Conservation (phyloP, 2,797 vertebrate species). For the Leptodactylus fallax region DNA sequence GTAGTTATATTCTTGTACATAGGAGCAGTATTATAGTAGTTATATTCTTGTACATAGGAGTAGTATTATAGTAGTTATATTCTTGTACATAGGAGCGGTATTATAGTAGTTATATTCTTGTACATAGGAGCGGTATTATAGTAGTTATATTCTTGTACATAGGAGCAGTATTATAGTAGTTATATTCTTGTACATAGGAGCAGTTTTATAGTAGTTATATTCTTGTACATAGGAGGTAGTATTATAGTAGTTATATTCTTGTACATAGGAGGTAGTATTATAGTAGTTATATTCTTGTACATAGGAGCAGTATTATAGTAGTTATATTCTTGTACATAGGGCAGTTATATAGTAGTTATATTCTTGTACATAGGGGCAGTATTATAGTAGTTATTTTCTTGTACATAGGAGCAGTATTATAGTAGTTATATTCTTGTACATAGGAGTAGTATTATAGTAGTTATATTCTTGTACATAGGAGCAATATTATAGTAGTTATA, state of each 20-base stretch:
- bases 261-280: not conserved
- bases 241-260: conserved; percentile 15
- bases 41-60: not conserved
- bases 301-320: not conserved
- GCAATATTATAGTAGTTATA: conserved; percentile 8
- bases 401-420: not conserved
- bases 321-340: not conserved
- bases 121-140: not conserved
- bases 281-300: conserved; percentile 12
- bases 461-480: not conserved
- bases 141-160: conserved; percentile 3
- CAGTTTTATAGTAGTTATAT: not conserved
- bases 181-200: not conserved
- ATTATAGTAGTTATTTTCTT: conserved; percentile 3
- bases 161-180: conserved; percentile 14
- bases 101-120: conserved; percentile 12
- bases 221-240: not conserved
- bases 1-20: conserved; percentile 8
- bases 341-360: conserved; percentile 6
- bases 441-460: not conserved
- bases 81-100: not conserved
- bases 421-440: not conserved
- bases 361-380: not conserved
- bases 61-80: conserved; percentile 10
- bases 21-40: conserved; percentile 1